These are phyloP conservation scores for Oithona nana DNA, from an alignment of 2,888 invertebrate genomes.

Conservation along the genomic window DNA sequence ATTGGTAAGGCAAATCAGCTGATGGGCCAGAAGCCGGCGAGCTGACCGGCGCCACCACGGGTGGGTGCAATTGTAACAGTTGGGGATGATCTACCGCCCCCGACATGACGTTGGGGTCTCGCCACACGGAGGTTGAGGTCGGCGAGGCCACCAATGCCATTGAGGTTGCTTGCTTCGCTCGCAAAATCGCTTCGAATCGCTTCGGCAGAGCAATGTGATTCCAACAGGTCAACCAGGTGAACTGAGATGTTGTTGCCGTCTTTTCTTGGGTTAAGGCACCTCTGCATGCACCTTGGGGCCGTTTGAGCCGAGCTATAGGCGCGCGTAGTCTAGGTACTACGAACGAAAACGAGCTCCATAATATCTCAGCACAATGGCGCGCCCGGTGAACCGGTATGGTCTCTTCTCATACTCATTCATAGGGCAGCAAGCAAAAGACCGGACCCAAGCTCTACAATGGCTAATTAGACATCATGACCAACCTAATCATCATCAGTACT, in stretches of 20 bases:
- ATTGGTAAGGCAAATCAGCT: not conserved
- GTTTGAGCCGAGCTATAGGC: no score
- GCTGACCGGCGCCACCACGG: not conserved
- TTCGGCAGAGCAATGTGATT: not conserved
- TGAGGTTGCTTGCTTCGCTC: not conserved
- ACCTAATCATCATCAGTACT: no score
- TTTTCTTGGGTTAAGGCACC: no score
- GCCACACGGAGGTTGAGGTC: slow-evolving; percentile 5
- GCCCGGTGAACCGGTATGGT: no score
- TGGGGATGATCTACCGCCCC: not conserved
- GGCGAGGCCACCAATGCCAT: slow-evolving; percentile 15
- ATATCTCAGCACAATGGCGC: no score
- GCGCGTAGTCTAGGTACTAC: no score
- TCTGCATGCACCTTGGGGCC: not conserved
- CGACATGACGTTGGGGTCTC: slow-evolving; percentile 4
- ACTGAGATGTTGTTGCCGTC: no score
- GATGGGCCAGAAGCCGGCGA: not conserved
- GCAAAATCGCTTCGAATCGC: not conserved
- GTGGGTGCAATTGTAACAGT: not conserved
- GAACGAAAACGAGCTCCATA: no score
- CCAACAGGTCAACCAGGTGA: not conserved
- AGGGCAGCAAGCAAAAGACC: no score
- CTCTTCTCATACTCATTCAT: no score
- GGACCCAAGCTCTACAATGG: no score
- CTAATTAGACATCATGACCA: no score